A percentile compares a stretch with the other conserved stretches of the same genome.
Conservation (phyloP, 2,113 vertebrate species). For the Tamias sibiricus region DNA sequence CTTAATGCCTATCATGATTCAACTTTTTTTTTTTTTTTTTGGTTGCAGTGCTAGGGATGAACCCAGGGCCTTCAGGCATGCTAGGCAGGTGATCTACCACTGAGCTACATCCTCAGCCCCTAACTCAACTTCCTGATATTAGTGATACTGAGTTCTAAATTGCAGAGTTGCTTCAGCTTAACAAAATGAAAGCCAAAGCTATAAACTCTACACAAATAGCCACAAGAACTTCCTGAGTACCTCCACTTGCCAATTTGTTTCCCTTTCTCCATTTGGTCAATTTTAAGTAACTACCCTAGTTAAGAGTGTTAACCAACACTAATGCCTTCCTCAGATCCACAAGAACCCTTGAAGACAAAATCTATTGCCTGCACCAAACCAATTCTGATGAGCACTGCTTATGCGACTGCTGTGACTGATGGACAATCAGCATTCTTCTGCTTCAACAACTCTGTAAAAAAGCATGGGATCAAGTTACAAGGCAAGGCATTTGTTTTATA, state of each 20-base stretch:
- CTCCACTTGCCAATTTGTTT: slow-evolving; percentile 67
- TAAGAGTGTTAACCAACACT: slow-evolving; percentile 69
- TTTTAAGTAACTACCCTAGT: slow-evolving; percentile 55
- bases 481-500: background rate
- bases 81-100: background rate
- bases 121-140: slow-evolving; percentile 32
- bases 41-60: background rate
- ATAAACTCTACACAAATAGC: background rate
- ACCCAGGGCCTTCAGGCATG: background rate
- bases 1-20: background rate
- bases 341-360: slow-evolving; percentile 60
- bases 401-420: slow-evolving; percentile 71
- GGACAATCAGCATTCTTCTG: slow-evolving; percentile 72
- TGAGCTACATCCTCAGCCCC: background rate
- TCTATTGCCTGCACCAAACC: slow-evolving; percentile 73
- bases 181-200: slow-evolving; percentile 54
- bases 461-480: slow-evolving; percentile 63
- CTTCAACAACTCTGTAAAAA: slow-evolving; percentile 81
- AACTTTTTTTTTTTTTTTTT: background rate
- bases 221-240: slow-evolving; percentile 43
- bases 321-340: slow-evolving; percentile 53
- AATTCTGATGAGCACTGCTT: slow-evolving; percentile 65
- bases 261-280: slow-evolving; percentile 59
- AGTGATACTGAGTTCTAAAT: slow-evolving; percentile 17
- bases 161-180: background rate